A percentile compares a stretch with the other conserved stretches of the same genome.
Evolutionary conservation across 2,888 invertebrate species (phyloP).

Genomic region (Notodonta dromedarius): DNA sequence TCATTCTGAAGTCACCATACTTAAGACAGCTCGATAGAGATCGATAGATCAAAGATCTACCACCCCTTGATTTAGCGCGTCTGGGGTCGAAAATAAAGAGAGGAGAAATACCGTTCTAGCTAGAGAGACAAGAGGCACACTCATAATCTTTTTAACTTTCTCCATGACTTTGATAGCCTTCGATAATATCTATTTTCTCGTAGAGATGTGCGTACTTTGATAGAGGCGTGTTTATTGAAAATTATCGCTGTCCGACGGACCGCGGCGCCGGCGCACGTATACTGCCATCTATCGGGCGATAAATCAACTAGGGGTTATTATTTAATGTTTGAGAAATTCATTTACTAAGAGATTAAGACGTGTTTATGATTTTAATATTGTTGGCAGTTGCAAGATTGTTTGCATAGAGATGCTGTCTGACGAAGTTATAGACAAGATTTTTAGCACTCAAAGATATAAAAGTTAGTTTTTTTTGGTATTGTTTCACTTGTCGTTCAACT

Average conservation of each 20-base stretch:
- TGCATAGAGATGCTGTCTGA: neutral
- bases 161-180: conserved; percentile 47
- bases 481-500: too few species aligned
- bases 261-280: conserved; percentile 40
- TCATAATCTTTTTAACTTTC: conserved; percentile 32
- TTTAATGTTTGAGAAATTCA: conserved; percentile 42
- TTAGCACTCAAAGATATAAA: too few species aligned
- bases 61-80: too few species aligned
- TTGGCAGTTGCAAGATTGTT: neutral
- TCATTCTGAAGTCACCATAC: too few species aligned
- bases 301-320: conserved; percentile 55
- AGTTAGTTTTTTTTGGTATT: too few species aligned
- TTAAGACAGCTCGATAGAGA: too few species aligned
- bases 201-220: conserved; percentile 52
- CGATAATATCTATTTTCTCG: conserved; percentile 44
- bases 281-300: conserved; percentile 38
- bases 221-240: conserved; percentile 56
- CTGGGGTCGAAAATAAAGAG: too few species aligned
- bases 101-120: neutral
- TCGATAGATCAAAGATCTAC: too few species aligned
- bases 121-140: neutral
- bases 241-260: conserved; percentile 48
- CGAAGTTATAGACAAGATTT: too few species aligned
- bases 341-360: conserved; percentile 21
- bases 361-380: conserved; percentile 4